Base-by-base conservation (phyloP, 2,888 invertebrate species). In the Miltochrista miniata region DNA sequence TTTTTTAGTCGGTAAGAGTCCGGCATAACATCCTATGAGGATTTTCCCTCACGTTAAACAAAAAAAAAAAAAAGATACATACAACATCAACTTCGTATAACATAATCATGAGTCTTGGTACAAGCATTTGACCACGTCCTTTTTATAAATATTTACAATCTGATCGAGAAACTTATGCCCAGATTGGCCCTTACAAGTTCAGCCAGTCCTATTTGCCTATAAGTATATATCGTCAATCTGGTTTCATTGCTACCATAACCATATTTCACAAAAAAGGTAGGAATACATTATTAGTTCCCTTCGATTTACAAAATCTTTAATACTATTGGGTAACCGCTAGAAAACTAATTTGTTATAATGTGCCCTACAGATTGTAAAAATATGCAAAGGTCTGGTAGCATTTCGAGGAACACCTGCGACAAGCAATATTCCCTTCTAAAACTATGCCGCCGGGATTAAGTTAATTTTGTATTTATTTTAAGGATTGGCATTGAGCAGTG, bases 301-400 rank as follows among this genome's bases (percentile, higher is more conserved):
- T 15, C 18, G 15, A 33, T 10, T 15, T 15, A 18, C 30, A 34
- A 13, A 31, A 31, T 30, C 13, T 34, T 13, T 3, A 29, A 40
- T 40, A 34, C 24, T 24, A 13, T 34, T 10, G 10, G 24, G 34
- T 42, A 48, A 42, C 48, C 36, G 35, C 31, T 31, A 30, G 24
- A 41, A n/a, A 41, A 48, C 34, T 48, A 48, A 36, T 48, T 48
- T 43, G 43, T 48, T 48, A 31, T 33, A 43, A 43, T 47, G 34
- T 47, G 24, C 37, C 34, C 24, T 43, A 31, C 48, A 38, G 34
- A 52, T 51, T 48, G 37, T 48, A 14, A 49, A 56, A 57, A 57
- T 58, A 65, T 64, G 53, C 61, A 64, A 65, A 68, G 46, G 68
- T 41, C 62, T 64, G 65, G 66, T 68, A 66, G 62, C 42, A 45